Evolutionary conservation across 2,113 vertebrate genomes (phyloP), one percentile per base, ranked within the genome.

Genomic region (Motacilla tschutschensis): DNA sequence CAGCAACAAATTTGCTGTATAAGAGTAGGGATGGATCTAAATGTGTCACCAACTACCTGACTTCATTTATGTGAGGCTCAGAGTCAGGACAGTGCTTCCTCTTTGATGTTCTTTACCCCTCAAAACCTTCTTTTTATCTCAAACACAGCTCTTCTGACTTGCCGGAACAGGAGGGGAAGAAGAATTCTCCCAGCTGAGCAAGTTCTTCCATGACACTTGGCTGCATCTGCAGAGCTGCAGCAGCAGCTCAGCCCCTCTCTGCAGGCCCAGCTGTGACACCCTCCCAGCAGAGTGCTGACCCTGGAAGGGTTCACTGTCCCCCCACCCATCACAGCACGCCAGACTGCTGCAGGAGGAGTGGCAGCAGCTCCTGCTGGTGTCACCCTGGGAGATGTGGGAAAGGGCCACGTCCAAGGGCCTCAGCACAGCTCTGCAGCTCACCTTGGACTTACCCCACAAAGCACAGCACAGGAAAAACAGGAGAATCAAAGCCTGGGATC

Each of bases 271-370:
- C 80, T 54, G 35, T 3, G 51, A 19, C 15, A 72, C 36, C 70
- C 59, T 21, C 3, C 4, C 64, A 47, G 50, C 67, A 47, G 75
- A 17, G 48, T 3, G 57, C 72, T 87, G 88, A 28, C 72, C 41
- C 18, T 59, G 78, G 12, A 58, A 58, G 40, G 35, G 65, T 79
- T 78, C 28, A 76, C 85, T 85, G 73, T 54, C 69, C 74, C 88
- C 21, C 17, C 64, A n/a, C 64, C n/a, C 79, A 63, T 74, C 88
- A 79, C 51, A 91, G 83, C 83, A 47, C 40, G 12, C 6, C 40
- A 44, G 65, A 2, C 67, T 77, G 73, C 7, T 22, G 88, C 41
- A 77, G 72, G 76, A 87, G 64, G 64, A 87, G 48, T 43, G 70
- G 83, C 89, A 77, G 70, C 60, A 67, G 62, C 74, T 83, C 12